Conservation (phyloP, 2,113 vertebrate genomes). For the Erythrolamprus reginae region DNA sequence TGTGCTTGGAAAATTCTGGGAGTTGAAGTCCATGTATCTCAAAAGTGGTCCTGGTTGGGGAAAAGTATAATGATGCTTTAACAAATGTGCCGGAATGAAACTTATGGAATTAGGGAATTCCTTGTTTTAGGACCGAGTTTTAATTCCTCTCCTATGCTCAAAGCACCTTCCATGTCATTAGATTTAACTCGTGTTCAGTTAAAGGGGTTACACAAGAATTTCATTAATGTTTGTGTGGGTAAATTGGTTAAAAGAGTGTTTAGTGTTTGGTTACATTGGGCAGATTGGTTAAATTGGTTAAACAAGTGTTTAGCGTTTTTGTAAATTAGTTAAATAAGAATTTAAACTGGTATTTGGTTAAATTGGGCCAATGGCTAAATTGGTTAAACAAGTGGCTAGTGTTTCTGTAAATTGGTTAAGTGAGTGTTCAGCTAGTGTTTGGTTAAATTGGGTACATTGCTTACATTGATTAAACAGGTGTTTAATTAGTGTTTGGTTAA, state of each 20-base stretch:
- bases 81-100: background rate
- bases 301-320: background rate
- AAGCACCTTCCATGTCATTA: background rate
- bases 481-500: background rate
- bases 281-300: background rate
- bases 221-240: rapidly evolving
- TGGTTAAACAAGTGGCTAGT: background rate
- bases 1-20: background rate
- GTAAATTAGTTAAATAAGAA: background rate
- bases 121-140: background rate
- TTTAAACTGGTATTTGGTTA: background rate
- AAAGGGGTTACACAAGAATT: background rate
- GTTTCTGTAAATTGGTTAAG: no score
- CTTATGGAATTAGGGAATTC: background rate
- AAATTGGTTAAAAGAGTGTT: background rate
- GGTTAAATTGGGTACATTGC: background rate
- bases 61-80: background rate
- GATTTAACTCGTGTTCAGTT: background rate
- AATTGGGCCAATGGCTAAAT: background rate
- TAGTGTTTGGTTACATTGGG: background rate
- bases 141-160: background rate
- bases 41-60: background rate
- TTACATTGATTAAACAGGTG: no score
- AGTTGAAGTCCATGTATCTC: background rate
- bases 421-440: background rate